Evolutionary conservation across 2,888 invertebrate species (phyloP).

Genomic region (Luperina nickerlii): DNA sequence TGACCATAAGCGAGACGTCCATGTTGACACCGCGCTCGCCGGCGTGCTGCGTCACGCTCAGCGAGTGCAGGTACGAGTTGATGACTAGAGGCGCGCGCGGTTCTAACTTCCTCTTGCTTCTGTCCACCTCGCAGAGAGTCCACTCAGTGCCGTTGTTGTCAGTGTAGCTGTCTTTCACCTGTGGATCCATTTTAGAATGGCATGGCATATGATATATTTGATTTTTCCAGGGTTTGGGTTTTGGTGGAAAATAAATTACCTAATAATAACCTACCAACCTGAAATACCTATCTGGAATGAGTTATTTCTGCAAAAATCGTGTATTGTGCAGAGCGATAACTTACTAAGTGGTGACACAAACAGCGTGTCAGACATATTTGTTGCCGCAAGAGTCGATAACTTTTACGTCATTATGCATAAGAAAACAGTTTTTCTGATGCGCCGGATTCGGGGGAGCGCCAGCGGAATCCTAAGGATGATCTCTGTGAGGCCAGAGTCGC

Average conservation of each 20-base stretch:
- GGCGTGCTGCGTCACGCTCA: slow-evolving; percentile 90
- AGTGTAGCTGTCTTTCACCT: slow-evolving; percentile 93
- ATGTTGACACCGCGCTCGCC: slow-evolving; percentile 86
- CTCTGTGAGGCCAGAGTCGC: too few species aligned
- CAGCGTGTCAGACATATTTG: not conserved
- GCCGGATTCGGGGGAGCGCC: not conserved
- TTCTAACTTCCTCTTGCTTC: slow-evolving; percentile 74
- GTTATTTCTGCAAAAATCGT: not conserved
- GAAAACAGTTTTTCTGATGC: not conserved
- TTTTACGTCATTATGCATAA: not conserved
- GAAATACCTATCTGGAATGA: not conserved
- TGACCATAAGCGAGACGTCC: slow-evolving; percentile 91
- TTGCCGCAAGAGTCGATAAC: not conserved
- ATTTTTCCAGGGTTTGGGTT: not conserved
- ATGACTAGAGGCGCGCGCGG: slow-evolving; percentile 87
- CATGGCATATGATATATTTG: not conserved
- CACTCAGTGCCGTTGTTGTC: slow-evolving; percentile 93
- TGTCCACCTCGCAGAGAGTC: slow-evolving; percentile 90
- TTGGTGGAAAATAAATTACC: not conserved
- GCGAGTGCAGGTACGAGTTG: slow-evolving; percentile 92
- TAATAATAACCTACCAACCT: not conserved
- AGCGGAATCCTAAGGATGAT: too few species aligned
- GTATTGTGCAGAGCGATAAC: not conserved
- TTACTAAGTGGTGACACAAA: not conserved
- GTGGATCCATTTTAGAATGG: slow-evolving; percentile 14